A percentile compares a stretch with the other conserved stretches of the same genome.
Conservation (phyloP, 2,888 invertebrate species). For the Parnassius smintheus region DNA sequence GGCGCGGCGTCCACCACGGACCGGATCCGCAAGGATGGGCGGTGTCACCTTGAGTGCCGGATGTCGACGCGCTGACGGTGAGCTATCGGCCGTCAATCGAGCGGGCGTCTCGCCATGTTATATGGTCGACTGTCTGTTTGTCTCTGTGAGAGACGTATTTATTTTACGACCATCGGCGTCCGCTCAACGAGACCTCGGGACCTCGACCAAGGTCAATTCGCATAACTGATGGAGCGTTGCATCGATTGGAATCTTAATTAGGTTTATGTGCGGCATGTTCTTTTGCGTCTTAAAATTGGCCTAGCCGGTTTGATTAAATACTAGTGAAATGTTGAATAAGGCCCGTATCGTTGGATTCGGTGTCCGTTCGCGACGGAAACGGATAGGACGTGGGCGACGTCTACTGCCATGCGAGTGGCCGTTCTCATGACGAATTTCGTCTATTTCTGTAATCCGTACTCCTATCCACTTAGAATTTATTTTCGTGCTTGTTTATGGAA, state of each 20-base stretch:
- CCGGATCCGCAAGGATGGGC: constrained; percentile 73
- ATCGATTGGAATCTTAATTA: constrained; percentile 45
- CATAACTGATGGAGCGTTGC: constrained; percentile 46
- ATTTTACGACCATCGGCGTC: constrained; percentile 75
- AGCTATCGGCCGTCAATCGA: constrained; percentile 78
- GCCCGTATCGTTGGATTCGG: constrained; percentile 47
- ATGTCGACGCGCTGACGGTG: constrained; percentile 67
- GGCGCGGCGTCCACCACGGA: constrained; percentile 44
- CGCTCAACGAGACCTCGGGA: constrained; percentile 64
- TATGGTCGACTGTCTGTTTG: constrained; percentile 67
- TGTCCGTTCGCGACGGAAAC: constrained; percentile 58
- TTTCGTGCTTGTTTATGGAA: constrained; percentile 50
- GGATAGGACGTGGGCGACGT: constrained; percentile 70
- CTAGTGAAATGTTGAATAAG: constrained; percentile 35
- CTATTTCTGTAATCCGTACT: constrained; percentile 53
- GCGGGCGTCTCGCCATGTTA: constrained; percentile 69
- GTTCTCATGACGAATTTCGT: constrained; percentile 63
- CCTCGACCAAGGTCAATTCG: constrained; percentile 70
- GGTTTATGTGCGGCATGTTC: constrained; percentile 2
- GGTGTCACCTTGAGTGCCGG: constrained; percentile 78
- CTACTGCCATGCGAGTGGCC: constrained; percentile 63
- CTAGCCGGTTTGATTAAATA: constrained; percentile 8
- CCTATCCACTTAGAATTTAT: constrained; percentile 41
- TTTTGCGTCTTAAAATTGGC: constrained; percentile 23
- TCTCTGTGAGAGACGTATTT: constrained; percentile 68